These are phyloP conservation scores for Rhinichthys klamathensis DNA, from an alignment of 2,113 vertebrate species.

Conservation along the genomic window DNA sequence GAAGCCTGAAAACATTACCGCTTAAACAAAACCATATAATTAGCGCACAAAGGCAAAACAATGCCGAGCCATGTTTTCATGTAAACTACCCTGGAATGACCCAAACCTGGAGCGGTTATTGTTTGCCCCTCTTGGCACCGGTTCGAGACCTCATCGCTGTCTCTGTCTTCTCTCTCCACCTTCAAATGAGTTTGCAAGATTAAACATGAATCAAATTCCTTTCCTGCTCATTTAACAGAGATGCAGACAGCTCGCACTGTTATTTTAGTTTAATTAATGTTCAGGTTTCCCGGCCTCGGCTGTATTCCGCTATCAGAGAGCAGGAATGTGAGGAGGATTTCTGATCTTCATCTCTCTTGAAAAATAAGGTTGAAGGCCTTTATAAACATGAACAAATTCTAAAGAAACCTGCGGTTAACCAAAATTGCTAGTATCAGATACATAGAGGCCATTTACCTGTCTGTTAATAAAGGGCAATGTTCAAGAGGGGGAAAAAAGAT, in stretches of 20 bases:
- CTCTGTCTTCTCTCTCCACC: slow-evolving; percentile 40
- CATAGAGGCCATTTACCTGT: background rate
- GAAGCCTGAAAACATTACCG: background rate
- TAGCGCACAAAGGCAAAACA: background rate
- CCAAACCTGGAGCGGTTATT: slow-evolving; percentile 40
- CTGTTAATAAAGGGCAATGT: background rate
- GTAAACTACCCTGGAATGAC: slow-evolving; percentile 36
- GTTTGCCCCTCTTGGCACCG: slow-evolving; percentile 24
- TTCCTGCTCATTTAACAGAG: slow-evolving; percentile 55
- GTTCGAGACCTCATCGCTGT: slow-evolving; percentile 37
- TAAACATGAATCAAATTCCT: slow-evolving; percentile 66
- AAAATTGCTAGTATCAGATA: slow-evolving; percentile 28
- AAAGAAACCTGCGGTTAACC: slow-evolving; percentile 19
- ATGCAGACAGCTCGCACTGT: slow-evolving; percentile 39
- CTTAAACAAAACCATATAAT: background rate
- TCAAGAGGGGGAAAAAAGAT: slow-evolving; percentile 19
- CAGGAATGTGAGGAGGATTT: background rate
- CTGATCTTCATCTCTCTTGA: background rate
- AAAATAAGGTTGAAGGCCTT: background rate
- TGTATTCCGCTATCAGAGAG: slow-evolving; percentile 18
- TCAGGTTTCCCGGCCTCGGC: slow-evolving; percentile 30
- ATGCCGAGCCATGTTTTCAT: slow-evolving; percentile 10
- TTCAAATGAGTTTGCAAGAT: slow-evolving; percentile 60
- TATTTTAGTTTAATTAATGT: slow-evolving; percentile 50
- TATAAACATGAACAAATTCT: background rate